phyloP scores from a whole-genome alignment of 2,888 invertebrate genomes.

The Tetrapedia diversipes region DNA sequence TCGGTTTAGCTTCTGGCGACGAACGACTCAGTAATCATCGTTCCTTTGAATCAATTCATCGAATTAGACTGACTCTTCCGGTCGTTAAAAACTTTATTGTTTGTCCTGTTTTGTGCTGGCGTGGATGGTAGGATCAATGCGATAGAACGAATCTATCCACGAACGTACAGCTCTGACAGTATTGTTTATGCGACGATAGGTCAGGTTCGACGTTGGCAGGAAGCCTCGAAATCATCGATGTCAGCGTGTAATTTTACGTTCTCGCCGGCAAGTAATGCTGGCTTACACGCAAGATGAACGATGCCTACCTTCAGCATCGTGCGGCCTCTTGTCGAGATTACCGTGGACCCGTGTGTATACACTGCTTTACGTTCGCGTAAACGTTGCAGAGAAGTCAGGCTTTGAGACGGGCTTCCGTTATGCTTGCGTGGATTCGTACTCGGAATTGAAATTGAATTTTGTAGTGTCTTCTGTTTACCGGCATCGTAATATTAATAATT shows the following conservation, averaged over 20 bases:
- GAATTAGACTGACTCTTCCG: too few relatives aligned
- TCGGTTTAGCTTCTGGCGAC: too few relatives aligned
- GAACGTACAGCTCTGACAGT: too few relatives aligned
- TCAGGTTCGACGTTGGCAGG: slow-evolving; percentile 7
- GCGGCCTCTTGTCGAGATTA: slow-evolving; percentile 32
- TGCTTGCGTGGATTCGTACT: background rate
- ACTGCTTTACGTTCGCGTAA: slow-evolving; percentile 4
- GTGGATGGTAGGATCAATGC: too few relatives aligned
- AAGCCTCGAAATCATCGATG: slow-evolving; percentile 13
- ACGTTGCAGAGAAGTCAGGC: slow-evolving; percentile 5
- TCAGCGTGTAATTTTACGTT: slow-evolving; percentile 42
- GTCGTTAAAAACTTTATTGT: too few relatives aligned
- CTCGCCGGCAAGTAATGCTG: background rate
- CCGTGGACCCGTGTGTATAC: slow-evolving; percentile 5
- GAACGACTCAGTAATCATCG: too few relatives aligned
- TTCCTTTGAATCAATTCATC: too few relatives aligned
- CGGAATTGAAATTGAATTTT: slow-evolving; percentile 19
- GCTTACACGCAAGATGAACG: slow-evolving; percentile 27
- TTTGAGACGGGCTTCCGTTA: slow-evolving; percentile 5
- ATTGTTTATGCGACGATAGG: background rate
- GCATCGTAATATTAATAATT: background rate
- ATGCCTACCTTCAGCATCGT: slow-evolving; percentile 18
- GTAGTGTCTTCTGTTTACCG: background rate
- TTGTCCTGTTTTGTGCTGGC: too few relatives aligned
- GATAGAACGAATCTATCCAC: too few relatives aligned